These are phyloP conservation scores for Lottia gigantea DNA, from an alignment of 2,888 invertebrate species.

Conservation along the genomic window DNA sequence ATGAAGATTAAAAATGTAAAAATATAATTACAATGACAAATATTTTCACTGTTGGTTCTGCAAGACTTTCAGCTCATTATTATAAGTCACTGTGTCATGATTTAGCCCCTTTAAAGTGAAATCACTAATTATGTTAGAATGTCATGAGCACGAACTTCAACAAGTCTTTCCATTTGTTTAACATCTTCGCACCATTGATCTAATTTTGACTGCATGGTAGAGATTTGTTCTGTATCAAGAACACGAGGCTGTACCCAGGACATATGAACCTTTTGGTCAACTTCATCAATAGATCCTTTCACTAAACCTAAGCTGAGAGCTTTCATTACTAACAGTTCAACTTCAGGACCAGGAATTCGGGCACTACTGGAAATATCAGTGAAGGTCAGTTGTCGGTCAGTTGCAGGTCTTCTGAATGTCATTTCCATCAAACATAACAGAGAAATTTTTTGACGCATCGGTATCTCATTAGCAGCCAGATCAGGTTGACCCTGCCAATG, in stretches of 20 bases:
- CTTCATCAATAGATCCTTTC: constrained; percentile 94
- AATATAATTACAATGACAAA: too few species aligned
- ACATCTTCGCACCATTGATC: constrained; percentile 82
- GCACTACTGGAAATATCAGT: constrained; percentile 89
- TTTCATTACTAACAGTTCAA: constrained; percentile 97
- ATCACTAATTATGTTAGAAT: constrained; percentile 74
- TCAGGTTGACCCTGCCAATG: constrained; percentile 85
- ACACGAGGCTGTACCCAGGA: constrained; percentile 89
- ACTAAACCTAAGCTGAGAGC: constrained; percentile 94
- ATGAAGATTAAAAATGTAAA: too few species aligned
- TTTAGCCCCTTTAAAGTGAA: neutral
- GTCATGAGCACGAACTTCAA: constrained; percentile 82
- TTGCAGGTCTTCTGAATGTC: constrained; percentile 94
- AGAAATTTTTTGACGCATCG: constrained; percentile 91
- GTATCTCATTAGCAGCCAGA: constrained; percentile 82
- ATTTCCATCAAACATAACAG: constrained; percentile 98
- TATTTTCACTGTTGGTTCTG: too few species aligned
- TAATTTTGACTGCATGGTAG: constrained; percentile 78
- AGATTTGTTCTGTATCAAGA: constrained; percentile 78
- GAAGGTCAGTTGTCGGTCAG: constrained; percentile 86
- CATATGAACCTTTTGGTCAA: constrained; percentile 79
- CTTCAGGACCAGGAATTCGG: constrained; percentile 79
- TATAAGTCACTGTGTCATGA: too few species aligned
- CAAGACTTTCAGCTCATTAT: too few species aligned
- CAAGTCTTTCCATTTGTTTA: constrained; percentile 77